These are phyloP conservation scores for Struthio camelus DNA, from an alignment of 2,113 vertebrate species.

Conservation along the genomic window DNA sequence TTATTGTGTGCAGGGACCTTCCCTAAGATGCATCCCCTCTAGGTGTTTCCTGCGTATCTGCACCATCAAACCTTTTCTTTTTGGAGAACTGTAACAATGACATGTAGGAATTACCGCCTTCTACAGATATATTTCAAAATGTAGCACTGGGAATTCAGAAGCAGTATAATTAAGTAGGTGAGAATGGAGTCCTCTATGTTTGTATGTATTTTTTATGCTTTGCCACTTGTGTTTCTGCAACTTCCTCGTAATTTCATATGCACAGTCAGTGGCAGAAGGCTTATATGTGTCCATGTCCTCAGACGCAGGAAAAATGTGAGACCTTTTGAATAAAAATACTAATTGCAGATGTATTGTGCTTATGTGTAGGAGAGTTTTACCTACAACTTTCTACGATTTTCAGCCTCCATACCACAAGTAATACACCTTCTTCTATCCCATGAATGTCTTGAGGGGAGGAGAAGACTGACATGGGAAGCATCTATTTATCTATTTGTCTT, in stretches of 20 bases:
- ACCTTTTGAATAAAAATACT: not conserved
- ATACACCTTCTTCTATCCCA: not conserved
- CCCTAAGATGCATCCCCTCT: not conserved
- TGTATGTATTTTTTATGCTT: not conserved
- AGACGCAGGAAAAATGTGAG: not conserved
- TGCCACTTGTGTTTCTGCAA: not conserved
- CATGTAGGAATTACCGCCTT: not conserved
- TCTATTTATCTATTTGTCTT: not conserved
- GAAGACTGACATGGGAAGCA: not conserved
- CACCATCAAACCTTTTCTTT: not conserved
- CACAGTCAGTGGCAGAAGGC: no score
- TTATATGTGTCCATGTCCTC: not conserved
- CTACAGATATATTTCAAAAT: not conserved
- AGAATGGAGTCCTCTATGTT: not conserved
- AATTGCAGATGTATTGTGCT: not conserved
- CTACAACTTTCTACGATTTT: not conserved
- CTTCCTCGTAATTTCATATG: not conserved
- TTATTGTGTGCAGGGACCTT: not conserved
- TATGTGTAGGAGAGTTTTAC: not conserved
- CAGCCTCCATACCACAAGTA: not conserved
- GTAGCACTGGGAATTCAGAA: not conserved
- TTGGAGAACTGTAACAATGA: not conserved
- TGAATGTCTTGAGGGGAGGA: not conserved
- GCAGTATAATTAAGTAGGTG: not conserved
- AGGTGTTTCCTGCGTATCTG: not conserved